Base-by-base conservation (phyloP, 2,888 invertebrate genomes). In the Hirtodrosophila histrioides region DNA sequence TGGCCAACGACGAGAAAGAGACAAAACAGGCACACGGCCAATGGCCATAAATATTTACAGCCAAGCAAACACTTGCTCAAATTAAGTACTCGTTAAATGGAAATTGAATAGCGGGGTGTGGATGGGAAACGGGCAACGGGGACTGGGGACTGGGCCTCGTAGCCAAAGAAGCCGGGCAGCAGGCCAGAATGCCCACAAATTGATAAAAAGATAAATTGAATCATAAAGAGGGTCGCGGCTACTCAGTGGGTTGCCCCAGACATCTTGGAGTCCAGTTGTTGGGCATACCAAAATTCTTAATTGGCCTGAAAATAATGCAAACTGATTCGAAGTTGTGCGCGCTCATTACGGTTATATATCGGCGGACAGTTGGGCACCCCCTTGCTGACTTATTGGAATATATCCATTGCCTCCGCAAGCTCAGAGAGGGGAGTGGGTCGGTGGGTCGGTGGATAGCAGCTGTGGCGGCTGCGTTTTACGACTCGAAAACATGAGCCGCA, bases 31-130 rank as follows among this genome's bases (percentile, higher is more conserved):
- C 53, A 33, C 43, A 40, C 43, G 50, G 69, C 37, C 66, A 62
- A 66, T 51, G 66, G 71, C 69, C 69, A 86, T 86, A 88, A 86
- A 86, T 83, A 88, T 88, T 85, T 88, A 85, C 84, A 86, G 72
- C 85, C 78, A 74, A 83, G 75, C 83, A 83, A 87, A 85, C 84
- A 86, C 85, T 88, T 86, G 86, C 77, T 73, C 69, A 77, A 86
- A 86, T 86, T 86, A 86, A 88, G 85, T 83, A 88, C 84, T 86
- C 81, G 86, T 84, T 79, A 88, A 86, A 88, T 74, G 66, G 71
- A 79, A 80, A 86, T 81, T 78, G 84, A 80, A 86, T 86, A 70
- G 74, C 75, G 54, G 54, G 53, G 27, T 6, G 27, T 27, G 27
- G 27, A 6, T 6, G 27, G 27, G 27, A 6, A 6, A 27, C 7